Percentiles rank a stretch among this genome's conserved stretches.
Evolutionary conservation across 2,113 vertebrate species (phyloP).

Genomic region (Oreochromis spilurus): DNA sequence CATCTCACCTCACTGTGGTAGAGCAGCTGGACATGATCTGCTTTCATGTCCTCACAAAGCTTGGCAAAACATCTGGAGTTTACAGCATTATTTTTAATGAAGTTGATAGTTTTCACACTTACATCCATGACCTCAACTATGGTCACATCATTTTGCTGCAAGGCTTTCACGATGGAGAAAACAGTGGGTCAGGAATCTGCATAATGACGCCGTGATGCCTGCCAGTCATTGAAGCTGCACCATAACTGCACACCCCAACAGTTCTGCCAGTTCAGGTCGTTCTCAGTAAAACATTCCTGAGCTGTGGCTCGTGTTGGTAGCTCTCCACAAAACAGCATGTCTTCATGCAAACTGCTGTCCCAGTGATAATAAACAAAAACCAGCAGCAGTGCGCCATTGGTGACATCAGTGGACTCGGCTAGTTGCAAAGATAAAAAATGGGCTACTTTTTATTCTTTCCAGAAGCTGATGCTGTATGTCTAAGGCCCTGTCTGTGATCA

Average conservation of each 20-base stretch:
- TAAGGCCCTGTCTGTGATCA: neutral
- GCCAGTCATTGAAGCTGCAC: neutral
- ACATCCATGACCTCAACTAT: no score
- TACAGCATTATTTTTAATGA: no score
- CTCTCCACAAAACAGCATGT: no score
- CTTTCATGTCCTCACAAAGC: no score
- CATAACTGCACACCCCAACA: neutral
- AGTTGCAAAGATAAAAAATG: neutral
- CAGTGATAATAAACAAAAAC: neutral
- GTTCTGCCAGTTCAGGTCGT: neutral
- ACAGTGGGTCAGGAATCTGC: neutral
- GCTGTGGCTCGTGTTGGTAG: no score
- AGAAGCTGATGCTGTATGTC: neutral
- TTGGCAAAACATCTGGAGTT: no score
- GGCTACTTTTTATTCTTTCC: neutral
- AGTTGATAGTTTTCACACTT: no score
- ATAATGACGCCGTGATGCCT: neutral
- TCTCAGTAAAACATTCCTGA: no score
- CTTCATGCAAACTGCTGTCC: neutral
- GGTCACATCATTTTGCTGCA: no score
- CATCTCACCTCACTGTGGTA: no score
- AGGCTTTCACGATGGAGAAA: neutral
- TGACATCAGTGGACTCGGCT: neutral
- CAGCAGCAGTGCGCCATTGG: neutral
- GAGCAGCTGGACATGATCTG: no score